A percentile compares a stretch with the other conserved stretches of the same genome.
Conservation (phyloP, 2,113 vertebrate genomes). For the Amblyornis subalaris region DNA sequence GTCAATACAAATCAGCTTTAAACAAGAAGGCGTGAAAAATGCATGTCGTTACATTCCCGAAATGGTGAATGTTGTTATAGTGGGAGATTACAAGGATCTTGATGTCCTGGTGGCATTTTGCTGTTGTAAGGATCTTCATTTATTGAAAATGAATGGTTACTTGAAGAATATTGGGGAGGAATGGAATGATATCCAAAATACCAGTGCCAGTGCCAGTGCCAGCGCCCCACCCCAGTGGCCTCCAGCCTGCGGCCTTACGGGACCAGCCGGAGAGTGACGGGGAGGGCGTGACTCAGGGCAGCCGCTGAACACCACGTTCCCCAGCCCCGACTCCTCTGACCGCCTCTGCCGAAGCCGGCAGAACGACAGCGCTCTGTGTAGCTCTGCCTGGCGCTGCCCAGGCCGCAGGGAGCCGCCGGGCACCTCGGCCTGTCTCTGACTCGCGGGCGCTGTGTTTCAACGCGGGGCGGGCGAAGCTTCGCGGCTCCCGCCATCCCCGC, state of each 20-base stretch:
- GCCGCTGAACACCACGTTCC: fast-evolving
- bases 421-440: fast-evolving
- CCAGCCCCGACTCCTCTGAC: fast-evolving
- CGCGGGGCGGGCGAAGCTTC: too few relatives aligned
- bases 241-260: fast-evolving
- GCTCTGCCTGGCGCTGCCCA: fast-evolving
- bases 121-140: neutral
- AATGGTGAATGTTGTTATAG: fast-evolving
- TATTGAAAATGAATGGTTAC: neutral
- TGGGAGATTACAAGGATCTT: fast-evolving
- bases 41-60: neutral
- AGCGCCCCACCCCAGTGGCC: neutral
- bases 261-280: fast-evolving
- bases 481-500: neutral
- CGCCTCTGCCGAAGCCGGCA: fast-evolving
- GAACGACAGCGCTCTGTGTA: fast-evolving
- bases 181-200: fast-evolving
- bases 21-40: neutral
- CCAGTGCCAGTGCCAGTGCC: fast-evolving
- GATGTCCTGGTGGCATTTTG: neutral
- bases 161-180: neutral
- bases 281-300: fast-evolving
- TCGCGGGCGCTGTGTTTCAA: fast-evolving
- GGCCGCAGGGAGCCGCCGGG: fast-evolving
- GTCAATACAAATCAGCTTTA: neutral